These are phyloP conservation scores for Siniperca undulata DNA, from an alignment of 2,797 vertebrate species.

Conservation along the genomic window DNA sequence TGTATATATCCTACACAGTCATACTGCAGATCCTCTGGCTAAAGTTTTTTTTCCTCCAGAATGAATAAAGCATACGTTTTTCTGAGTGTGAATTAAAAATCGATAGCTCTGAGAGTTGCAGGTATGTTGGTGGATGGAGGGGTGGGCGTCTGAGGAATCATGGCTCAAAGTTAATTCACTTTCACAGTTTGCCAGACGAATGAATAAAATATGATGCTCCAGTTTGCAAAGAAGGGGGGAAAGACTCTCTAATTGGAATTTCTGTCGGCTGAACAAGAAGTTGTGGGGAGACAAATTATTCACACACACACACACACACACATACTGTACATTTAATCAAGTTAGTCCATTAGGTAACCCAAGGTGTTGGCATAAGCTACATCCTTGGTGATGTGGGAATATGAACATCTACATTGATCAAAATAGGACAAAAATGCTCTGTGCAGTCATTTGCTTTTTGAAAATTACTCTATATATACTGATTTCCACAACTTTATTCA, in stretches of 20 bases:
- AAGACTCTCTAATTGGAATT: constrained; percentile 63
- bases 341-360: constrained; percentile 43
- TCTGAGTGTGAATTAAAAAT: constrained; percentile 60
- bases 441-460: constrained; percentile 58
- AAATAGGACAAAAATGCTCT: constrained; percentile 62
- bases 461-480: constrained; percentile 42
- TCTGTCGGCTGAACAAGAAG: constrained; percentile 55
- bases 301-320: constrained; percentile 18
- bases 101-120: constrained; percentile 51
- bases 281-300: constrained; percentile 55
- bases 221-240: constrained; percentile 41
- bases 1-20: constrained; percentile 8
- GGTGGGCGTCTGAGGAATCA: constrained; percentile 28
- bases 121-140: constrained; percentile 41
- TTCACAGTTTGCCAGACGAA: constrained; percentile 70
- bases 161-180: constrained; percentile 67
- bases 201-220: constrained; percentile 77
- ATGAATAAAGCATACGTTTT: constrained; percentile 57
- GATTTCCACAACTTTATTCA: constrained; percentile 45
- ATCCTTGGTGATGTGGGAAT: constrained; percentile 44
- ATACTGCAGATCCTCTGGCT: constrained; percentile 23
- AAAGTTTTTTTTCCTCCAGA: constrained; percentile 8
- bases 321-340: constrained; percentile 50
- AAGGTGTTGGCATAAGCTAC: constrained; percentile 31
- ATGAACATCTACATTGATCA: constrained; percentile 54